Conservation (phyloP, 1,140 invertebrate genomes). For the Meteorus sp. region DNA sequence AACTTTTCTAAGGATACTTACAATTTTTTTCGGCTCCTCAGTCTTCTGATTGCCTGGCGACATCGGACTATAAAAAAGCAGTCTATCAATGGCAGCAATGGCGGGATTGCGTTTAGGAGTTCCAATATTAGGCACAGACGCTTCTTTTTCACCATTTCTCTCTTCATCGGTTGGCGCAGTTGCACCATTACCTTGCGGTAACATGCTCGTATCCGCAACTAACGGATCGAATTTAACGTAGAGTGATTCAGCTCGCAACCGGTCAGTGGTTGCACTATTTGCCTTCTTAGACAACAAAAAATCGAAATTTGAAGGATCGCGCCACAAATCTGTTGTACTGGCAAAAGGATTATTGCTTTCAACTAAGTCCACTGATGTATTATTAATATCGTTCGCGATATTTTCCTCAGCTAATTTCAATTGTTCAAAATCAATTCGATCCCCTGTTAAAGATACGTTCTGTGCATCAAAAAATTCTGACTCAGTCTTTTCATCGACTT, state of each 20-base stretch:
- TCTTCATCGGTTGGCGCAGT: conserved; percentile 36
- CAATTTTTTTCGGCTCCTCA: conserved; percentile 28
- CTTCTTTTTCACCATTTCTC: conserved; percentile 41
- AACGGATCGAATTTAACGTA: conserved; percentile 67
- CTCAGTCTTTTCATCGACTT: not conserved
- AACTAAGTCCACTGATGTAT: conserved; percentile 33
- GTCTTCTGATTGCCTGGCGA: conserved; percentile 23
- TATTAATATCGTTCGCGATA: conserved; percentile 43
- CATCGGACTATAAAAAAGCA: conserved; percentile 51
- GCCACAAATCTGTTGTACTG: conserved; percentile 42
- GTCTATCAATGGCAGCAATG: conserved; percentile 55
- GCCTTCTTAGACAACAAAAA: conserved; percentile 43
- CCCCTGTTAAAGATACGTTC: not conserved
- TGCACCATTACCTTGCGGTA: conserved; percentile 46
- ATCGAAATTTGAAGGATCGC: conserved; percentile 50
- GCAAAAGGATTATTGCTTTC: conserved; percentile 41
- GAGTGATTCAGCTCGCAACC: conserved; percentile 61
- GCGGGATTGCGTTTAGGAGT: conserved; percentile 49
- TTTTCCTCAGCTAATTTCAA: conserved; percentile 37
- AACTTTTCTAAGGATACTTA: too few species aligned
- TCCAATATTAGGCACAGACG: conserved; percentile 30
- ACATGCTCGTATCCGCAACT: conserved; percentile 53
- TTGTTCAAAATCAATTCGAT: conserved; percentile 32
- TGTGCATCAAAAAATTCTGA: not conserved
- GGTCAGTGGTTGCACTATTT: conserved; percentile 36